Percentiles rank a stretch among this genome's conserved stretches.
phyloP scores from a whole-genome alignment of 2,113 vertebrate species.

The Pelvicachromis taeniatus region DNA sequence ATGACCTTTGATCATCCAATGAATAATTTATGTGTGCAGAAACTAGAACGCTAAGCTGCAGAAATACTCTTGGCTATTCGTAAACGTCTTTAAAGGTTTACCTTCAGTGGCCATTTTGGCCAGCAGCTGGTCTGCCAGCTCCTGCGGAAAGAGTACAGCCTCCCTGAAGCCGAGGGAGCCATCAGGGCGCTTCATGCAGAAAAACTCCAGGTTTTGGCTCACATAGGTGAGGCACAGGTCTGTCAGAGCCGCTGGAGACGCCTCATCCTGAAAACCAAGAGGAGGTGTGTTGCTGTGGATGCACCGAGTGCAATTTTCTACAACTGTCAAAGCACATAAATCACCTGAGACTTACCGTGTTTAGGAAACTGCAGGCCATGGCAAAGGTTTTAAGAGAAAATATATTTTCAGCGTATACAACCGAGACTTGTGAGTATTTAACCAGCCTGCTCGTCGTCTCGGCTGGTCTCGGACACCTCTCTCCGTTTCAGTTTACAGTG shows the following conservation, averaged over 20 bases:
- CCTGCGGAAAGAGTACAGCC: conserved; percentile 93
- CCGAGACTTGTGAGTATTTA: not conserved
- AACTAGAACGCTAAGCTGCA: not conserved
- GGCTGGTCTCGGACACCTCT: not conserved
- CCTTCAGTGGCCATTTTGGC: conserved; percentile 93
- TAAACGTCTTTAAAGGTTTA: conserved; percentile 56
- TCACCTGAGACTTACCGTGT: conserved; percentile 41
- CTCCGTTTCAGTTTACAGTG: not conserved
- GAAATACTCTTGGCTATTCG: not conserved
- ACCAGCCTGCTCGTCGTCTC: not conserved
- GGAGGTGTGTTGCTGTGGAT: not conserved
- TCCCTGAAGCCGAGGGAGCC: conserved; percentile 90
- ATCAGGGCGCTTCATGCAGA: conserved; percentile 89
- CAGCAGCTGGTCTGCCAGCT: conserved; percentile 92
- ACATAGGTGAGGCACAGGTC: conserved; percentile 92
- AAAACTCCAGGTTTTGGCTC: conserved; percentile 87
- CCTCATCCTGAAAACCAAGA: conserved; percentile 80
- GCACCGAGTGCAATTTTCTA: not conserved
- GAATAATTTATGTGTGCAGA: not conserved
- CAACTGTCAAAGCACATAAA: not conserved
- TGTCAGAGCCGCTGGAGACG: conserved; percentile 86
- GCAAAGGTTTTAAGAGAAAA: not conserved
- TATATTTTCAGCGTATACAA: not conserved
- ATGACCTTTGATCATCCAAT: not conserved
- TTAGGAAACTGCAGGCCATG: conserved; percentile 55